phyloP scores from a whole-genome alignment of 2,888 invertebrate genomes.

The Auanema freiburgensis region DNA sequence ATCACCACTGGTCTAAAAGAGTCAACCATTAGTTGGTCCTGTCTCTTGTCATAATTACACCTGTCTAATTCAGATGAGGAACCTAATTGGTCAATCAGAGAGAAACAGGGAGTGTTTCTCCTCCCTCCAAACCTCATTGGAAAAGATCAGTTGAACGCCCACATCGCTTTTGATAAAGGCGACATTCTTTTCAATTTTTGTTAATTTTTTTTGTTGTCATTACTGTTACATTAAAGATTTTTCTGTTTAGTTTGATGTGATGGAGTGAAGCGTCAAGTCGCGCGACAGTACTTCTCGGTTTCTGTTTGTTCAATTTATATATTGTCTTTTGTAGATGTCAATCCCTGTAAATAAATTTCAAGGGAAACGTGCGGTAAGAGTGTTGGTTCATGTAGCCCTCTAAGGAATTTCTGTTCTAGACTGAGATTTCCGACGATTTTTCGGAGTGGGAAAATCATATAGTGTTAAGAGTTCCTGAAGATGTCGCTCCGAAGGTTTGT shows the following conservation, averaged over 20 bases:
- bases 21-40: background rate
- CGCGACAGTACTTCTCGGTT: background rate
- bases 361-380: too few species aligned
- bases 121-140: constrained; percentile 22
- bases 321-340: constrained; percentile 5
- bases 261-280: background rate
- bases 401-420: background rate
- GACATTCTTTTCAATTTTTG: constrained; percentile 34
- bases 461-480: constrained; percentile 53
- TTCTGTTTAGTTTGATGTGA: background rate
- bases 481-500: constrained; percentile 35
- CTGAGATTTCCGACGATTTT: constrained; percentile 32
- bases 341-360: background rate
- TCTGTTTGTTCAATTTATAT: constrained; percentile 2
- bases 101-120: constrained; percentile 54
- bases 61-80: constrained; percentile 11
- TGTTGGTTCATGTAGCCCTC: too few species aligned
- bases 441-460: constrained; percentile 60
- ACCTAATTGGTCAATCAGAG: constrained; percentile 44
- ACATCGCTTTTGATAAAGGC: constrained; percentile 21
- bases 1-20: constrained; percentile 34
- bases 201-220: constrained; percentile 14
- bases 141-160: constrained; percentile 14
- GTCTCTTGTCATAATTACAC: background rate
- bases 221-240: background rate